Base-by-base conservation (phyloP, 2,113 vertebrate species). In the Callionymus lyra region DNA sequence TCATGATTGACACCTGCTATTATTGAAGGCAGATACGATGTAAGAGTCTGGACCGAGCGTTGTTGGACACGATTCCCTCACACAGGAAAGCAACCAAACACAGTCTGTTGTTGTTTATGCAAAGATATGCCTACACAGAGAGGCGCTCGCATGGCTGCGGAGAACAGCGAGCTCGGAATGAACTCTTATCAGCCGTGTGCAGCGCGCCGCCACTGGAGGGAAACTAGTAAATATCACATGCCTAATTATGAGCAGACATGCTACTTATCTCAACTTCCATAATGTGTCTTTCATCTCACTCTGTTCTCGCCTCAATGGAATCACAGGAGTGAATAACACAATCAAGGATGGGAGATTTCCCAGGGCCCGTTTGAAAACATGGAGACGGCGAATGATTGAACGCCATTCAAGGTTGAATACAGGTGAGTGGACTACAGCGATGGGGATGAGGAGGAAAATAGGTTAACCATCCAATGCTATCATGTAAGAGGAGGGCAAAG, bases 151-250 rank as follows among this genome's bases (percentile, higher is more conserved):
- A 38, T 12, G 27, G 43, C 35, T 31, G 6, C 59, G 55, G 59
- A 59, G 59, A 46, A 45, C 12, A 34, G 47, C 37, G n/a, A 33
- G 60, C 57, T 54, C 50, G 68, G 57, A 77, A 71, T 65, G 57
- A 71, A 63, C 45, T 70, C 57, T 70, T 75, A 71, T 72, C 68
- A 61, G 64, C 50, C 50, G 44, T 15, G 38, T 42, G 17, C 67
- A 72, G 72, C 63, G 66, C 44, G 27, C 34, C 33, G 38, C 55
- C 53, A 72, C 70, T 74, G 59, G 53, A 72, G 65, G 65, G 45
- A 50, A 60, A 63, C 63, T 51, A 47, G 56, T 55, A 66, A 79
- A 76, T 70, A 74, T 72, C 65, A 74, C 65, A 74, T 41, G 59
- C 38, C 50, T 65, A 68, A 76, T 74, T 74, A 76, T 59, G 62